Base-by-base conservation (phyloP, 2,888 invertebrate genomes). In the Sinodicranocentrus sp. region DNA sequence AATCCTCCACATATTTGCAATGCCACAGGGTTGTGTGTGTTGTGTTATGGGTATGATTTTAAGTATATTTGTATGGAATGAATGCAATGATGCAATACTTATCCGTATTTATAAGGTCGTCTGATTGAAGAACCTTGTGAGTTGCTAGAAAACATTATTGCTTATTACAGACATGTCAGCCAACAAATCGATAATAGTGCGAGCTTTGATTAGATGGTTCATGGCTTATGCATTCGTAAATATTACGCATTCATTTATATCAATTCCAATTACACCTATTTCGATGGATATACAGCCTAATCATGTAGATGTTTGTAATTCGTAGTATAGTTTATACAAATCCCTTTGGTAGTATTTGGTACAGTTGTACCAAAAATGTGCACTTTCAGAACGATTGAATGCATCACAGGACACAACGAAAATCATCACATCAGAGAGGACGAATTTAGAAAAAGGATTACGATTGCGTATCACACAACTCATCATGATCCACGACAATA, bases 381-480 rank as follows among this genome's bases (percentile, higher is more conserved):
- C n/a, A 15, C 48, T 48, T 48, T 48, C 3, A 33, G 10, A 3
- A 33, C 3, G 10, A 33, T 33, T 48, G 48, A 57, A 57, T 57
- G 57, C 25, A 57, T 13, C 13, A 13, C n/a, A 6, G 25, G 23
- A 23, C 8, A n/a, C 2, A 8, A 39, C 39, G 39, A 39, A 8
- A 5, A 39, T 54, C 13, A 57, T 57, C 23, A 25, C 23, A 25
- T 10, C 15, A 5, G 15, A 17, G 19, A 21, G 5, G 57, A 23
- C 25, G 57, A 19, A 57, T 25, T 23, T 13, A 25, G 57, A 25
- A 57, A 57, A 57, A 57, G 57, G 57, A 54, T 52, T 52, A 52
- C 57, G 57, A 57, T 57, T 57, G 25, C n/a, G 57, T 57, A 25
- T 25, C 57, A 21, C 57, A 57, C 25, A n/a, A 17, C n/a, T 17